Conservation (phyloP, 2,888 invertebrate genomes). For the Diloba caeruleocephala region DNA sequence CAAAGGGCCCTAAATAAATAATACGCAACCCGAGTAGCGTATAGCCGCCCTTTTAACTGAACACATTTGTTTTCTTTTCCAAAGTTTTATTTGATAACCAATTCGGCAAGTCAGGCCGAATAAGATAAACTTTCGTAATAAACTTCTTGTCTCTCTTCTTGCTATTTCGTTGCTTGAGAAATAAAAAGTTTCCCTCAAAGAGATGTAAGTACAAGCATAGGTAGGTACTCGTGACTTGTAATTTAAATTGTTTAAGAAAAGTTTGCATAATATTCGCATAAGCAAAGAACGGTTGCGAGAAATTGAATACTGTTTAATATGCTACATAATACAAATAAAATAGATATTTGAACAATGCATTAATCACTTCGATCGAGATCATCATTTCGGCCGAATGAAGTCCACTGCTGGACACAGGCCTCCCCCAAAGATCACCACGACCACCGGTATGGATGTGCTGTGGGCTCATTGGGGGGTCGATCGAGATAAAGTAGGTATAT, state of each 20-base stretch:
- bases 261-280: constrained; percentile 28
- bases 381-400: no score
- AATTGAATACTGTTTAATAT: no score
- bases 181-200: constrained; percentile 49
- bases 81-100: constrained; percentile 61
- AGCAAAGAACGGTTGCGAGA: neutral
- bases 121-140: constrained; percentile 62
- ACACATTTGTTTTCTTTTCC: constrained; percentile 51
- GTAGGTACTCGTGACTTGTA: constrained; percentile 36
- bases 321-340: no score
- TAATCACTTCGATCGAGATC: no score
- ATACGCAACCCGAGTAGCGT: constrained; percentile 19
- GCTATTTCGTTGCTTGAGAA: constrained; percentile 36
- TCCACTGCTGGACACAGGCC: no score
- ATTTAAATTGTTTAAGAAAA: constrained; percentile 48
- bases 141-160: constrained; percentile 56
- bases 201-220: constrained; percentile 40
- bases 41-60: constrained; percentile 26
- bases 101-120: constrained; percentile 52
- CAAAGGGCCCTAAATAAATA: constrained; percentile 41
- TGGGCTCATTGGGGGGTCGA: no score
- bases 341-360: no score
- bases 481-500: no score
- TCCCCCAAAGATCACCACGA: no score
- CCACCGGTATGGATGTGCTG: no score